A percentile compares a stretch with the other conserved stretches of the same genome.
Evolutionary conservation across 1,140 invertebrate species (phyloP).

Genomic region (Caenorhabditis tropicalis): DNA sequence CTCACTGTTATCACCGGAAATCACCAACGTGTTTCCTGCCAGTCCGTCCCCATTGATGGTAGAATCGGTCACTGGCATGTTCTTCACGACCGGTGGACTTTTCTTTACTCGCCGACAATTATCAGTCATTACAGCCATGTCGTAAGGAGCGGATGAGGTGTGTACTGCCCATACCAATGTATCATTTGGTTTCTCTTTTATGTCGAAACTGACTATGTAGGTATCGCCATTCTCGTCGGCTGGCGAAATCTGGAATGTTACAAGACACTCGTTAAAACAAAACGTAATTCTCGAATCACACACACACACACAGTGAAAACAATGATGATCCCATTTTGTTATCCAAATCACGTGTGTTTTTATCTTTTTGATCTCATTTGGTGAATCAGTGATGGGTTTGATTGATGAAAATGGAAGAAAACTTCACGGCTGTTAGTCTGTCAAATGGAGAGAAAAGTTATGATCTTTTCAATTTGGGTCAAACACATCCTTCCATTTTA

Average conservation of each 20-base stretch:
- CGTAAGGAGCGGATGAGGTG: constrained; percentile 46
- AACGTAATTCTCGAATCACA: neutral
- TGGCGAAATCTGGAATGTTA: constrained; percentile 18
- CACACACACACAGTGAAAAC: too few relatives aligned
- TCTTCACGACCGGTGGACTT: constrained; percentile 43
- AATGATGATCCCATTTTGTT: neutral
- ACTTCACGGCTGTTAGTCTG: constrained; percentile 4
- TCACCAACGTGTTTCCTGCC: constrained; percentile 44
- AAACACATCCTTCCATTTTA: neutral
- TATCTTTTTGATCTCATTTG: neutral
- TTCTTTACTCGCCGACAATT: constrained; percentile 48
- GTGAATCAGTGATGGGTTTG: constrained; percentile 1
- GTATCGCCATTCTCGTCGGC: constrained; percentile 37
- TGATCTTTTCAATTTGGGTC: constrained; percentile 21
- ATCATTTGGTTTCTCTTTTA: constrained; percentile 30
- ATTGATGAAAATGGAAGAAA: neutral
- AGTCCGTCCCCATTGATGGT: constrained; percentile 37
- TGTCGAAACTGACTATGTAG: constrained; percentile 40
- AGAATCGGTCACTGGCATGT: constrained; percentile 27
- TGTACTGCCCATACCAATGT: constrained; percentile 45
- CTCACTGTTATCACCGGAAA: constrained; percentile 42
- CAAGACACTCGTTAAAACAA: neutral
- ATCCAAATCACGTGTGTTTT: constrained; percentile 29
- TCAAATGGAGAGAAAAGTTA: neutral
- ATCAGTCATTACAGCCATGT: constrained; percentile 49